Evolutionary conservation across 2,113 vertebrate genomes (phyloP), one percentile per base, ranked within the genome.

Genomic region (Trachemys scripta): DNA sequence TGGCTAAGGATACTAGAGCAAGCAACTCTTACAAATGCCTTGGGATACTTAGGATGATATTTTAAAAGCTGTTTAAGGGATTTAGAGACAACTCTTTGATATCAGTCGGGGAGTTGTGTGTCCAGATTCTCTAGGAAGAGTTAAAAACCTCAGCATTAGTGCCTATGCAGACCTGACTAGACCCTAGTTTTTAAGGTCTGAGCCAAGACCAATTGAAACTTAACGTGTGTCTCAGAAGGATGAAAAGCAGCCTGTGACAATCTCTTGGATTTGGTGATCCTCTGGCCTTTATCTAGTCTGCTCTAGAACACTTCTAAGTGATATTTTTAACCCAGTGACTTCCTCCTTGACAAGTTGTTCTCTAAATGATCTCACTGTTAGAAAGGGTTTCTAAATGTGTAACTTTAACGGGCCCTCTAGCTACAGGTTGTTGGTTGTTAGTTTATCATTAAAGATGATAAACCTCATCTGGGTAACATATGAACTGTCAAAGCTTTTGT

Each of bases 321-420:
- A n/a, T 1, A n/a, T 69, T 69, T 84, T 8, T n/a, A 93, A 90
- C 57, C 84, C 69, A 51, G 5, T 38, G 82, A 65, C 49, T 54
- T 38, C 4, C 29, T 27, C 25, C 56, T 51, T 72, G 86, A 62
- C 90, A 87, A 62, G 56, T 78, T 78, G n/a, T 25, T 94, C 76
- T 8, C 62, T 19, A 51, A 90, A 85, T 86, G 83, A 91, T 87
- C n/a, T 14, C 10, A 35, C 17, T 76, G 42, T 31, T 86, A 75
- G 72, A 95, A 95, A 82, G 0, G 35, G 92, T 90, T 95, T 80
- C 95, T 93, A 69, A 79, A 76, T 76, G 72, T 76, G 20, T 42
- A 42, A 76, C 42, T 51, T 89, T 80, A 59, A 10, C 85, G 88
- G 93, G 24, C 91, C 94, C 89, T 82, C 80, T 93, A 95, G 94